These are phyloP conservation scores for Lagopus leucura DNA, from an alignment of 2,113 vertebrate genomes.

Conservation along the genomic window DNA sequence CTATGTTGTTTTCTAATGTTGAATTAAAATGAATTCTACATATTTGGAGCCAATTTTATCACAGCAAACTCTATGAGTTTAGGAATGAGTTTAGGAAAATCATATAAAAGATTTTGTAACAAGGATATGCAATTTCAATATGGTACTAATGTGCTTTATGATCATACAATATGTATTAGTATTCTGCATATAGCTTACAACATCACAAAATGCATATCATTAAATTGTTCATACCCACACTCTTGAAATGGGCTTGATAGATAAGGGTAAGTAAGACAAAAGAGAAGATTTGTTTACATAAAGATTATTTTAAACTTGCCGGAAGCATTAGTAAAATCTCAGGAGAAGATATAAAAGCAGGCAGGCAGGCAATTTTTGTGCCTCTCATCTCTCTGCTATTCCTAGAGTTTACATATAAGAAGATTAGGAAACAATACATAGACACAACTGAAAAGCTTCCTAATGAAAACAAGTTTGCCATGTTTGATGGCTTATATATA, in stretches of 20 bases:
- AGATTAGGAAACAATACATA: slow-evolving; percentile 75
- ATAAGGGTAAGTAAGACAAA: slow-evolving; percentile 75
- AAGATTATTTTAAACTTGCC: slow-evolving; percentile 75
- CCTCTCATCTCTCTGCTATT: slow-evolving; percentile 58
- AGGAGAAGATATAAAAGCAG: slow-evolving; percentile 56
- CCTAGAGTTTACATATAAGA: slow-evolving; percentile 74
- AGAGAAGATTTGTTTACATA: slow-evolving; percentile 72
- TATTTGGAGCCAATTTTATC: neutral
- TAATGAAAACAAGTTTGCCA: slow-evolving; percentile 72
- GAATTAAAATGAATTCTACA: neutral
- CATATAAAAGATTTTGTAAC: neutral
- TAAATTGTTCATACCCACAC: slow-evolving; percentile 51
- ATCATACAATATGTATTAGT: neutral
- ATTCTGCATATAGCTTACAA: slow-evolving; percentile 36
- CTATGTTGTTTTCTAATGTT: neutral
- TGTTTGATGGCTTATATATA: slow-evolving; percentile 60
- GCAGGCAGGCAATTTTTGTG: neutral
- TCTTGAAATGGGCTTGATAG: slow-evolving; percentile 69
- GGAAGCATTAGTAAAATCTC: slow-evolving; percentile 66
- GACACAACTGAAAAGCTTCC: slow-evolving; percentile 64
- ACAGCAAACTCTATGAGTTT: neutral
- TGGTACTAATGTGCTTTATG: neutral
- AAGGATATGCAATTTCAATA: neutral
- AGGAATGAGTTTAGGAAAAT: neutral
- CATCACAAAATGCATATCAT: slow-evolving; percentile 51